Evolutionary conservation across 2,113 vertebrate genomes (phyloP).

Genomic region (Poecilia latipinna): DNA sequence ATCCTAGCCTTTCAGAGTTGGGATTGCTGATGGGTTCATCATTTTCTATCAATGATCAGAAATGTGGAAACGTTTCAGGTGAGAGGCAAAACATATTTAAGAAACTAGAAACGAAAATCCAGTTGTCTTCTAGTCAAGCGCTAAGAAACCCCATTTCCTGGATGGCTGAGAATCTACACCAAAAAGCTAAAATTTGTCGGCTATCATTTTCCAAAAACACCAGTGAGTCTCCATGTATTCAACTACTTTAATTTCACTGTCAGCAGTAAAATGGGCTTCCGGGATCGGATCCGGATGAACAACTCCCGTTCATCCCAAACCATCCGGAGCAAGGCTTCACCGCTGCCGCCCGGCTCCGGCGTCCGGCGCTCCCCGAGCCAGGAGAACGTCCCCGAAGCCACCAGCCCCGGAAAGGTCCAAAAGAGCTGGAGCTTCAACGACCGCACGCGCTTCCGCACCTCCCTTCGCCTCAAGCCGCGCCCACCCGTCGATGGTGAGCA

Average conservation of each 20-base stretch:
- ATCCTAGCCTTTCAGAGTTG: not conserved
- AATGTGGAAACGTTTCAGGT: not conserved
- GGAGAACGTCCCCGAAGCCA: slow-evolving; percentile 85
- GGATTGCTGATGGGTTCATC: not conserved
- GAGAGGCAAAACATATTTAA: not conserved
- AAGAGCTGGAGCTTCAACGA: slow-evolving; percentile 99
- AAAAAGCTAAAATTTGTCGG: slow-evolving; percentile 4
- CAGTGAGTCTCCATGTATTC: slow-evolving; percentile 21
- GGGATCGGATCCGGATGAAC: slow-evolving; percentile 92
- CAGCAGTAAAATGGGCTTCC: slow-evolving; percentile 93
- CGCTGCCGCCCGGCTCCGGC: slow-evolving; percentile 78
- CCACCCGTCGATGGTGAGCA: slow-evolving; percentile 82
- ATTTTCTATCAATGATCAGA: not conserved
- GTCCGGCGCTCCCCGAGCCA: slow-evolving; percentile 84
- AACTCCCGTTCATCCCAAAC: slow-evolving; percentile 84
- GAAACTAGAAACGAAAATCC: not conserved
- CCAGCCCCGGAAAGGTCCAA: slow-evolving; percentile 93
- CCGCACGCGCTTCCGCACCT: slow-evolving; percentile 93
- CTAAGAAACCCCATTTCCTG: not conserved
- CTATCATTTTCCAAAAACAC: slow-evolving; percentile 12
- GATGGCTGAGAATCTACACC: not conserved
- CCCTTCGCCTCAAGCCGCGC: slow-evolving; percentile 89
- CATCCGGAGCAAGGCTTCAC: slow-evolving; percentile 82
- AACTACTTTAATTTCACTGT: slow-evolving; percentile 37
- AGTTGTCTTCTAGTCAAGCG: not conserved